Evolutionary conservation across 2,888 invertebrate genomes (phyloP), one percentile per base, ranked within the genome.

Genomic region (Lypha dubia): DNA sequence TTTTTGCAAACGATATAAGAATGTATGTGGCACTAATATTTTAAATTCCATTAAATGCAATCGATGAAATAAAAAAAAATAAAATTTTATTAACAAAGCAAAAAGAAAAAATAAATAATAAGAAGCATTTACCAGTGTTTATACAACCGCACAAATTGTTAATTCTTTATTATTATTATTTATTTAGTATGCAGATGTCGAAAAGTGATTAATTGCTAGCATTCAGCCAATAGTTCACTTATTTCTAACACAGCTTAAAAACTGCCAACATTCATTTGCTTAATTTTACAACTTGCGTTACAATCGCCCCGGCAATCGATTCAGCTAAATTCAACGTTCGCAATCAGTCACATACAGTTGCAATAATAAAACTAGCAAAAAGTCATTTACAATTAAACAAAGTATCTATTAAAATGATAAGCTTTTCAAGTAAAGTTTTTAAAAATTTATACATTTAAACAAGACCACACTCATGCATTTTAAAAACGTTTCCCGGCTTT

Each of bases 111-210:
- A 63, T 44, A 38, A 80, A 77, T 73, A 70, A n/a, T 68, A 74
- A 84, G 84, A 81, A 84, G 84, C 84, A 68, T 63, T 77, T 70
- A 35, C 49, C 44, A 60, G 84, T 84, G 84, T 84, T 73, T 41
- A 80, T 56, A 62, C 67, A 71, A 63, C 44, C 63, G 46, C 44
- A 63, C 49, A 73, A 68, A 71, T 65, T 79, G 79, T 79, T 79
- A 35, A 83, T 75, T 68, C 38, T 51, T n/a, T 65, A 32, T 79
- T 53, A 63, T 65, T 53, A 70, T 65, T 75, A 60, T 71, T 76
- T 77, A 75, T 81, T 84, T 81, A 51, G 81, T 84, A 84, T 81
- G 68, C 81, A 77, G 58, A 81, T 81, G 77, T 84, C 77, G 84
- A 81, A 79, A 70, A 65, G 60, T 84, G 77, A 84, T 84, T 81